Conservation (phyloP, 2,888 invertebrate genomes). For the Netelia inedita region DNA sequence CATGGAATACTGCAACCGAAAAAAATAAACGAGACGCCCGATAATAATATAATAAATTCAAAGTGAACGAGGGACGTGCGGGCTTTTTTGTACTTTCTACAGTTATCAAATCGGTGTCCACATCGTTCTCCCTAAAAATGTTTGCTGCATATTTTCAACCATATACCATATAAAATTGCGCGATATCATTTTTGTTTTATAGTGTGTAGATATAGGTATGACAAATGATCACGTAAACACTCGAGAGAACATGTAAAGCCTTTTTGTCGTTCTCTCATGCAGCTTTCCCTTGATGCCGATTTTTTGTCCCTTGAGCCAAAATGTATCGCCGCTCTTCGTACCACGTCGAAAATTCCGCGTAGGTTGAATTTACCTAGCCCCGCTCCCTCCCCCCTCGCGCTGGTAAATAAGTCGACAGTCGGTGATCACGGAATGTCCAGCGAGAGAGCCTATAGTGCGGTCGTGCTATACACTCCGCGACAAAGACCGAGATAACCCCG, state of each 20-base stretch:
- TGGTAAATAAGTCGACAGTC: slow-evolving; percentile 66
- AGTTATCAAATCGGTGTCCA: background rate
- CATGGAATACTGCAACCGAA: slow-evolving; percentile 92
- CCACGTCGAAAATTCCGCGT: slow-evolving; percentile 53
- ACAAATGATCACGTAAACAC: slow-evolving; percentile 28
- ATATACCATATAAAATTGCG: slow-evolving; percentile 24
- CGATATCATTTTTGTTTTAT: slow-evolving; percentile 32
- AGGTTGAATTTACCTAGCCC: slow-evolving; percentile 29
- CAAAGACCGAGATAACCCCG: slow-evolving; percentile 38
- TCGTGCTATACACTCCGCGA: slow-evolving; percentile 41
- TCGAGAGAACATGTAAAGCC: slow-evolving; percentile 30
- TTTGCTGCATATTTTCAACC: slow-evolving; percentile 29
- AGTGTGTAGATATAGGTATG: slow-evolving; percentile 34
- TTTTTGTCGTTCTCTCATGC: background rate
- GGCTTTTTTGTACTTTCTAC: background rate
- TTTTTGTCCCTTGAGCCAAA: slow-evolving; percentile 17
- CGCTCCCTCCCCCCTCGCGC: background rate
- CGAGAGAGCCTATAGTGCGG: slow-evolving; percentile 48
- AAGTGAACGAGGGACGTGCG: background rate
- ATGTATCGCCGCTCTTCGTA: slow-evolving; percentile 23
- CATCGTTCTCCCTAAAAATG: slow-evolving; percentile 1
- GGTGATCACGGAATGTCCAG: slow-evolving; percentile 68
- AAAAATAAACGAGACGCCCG: slow-evolving; percentile 74
- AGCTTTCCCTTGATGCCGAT: slow-evolving; percentile 24
- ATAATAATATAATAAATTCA: slow-evolving; percentile 43